phyloP scores from a whole-genome alignment of 2,888 invertebrate genomes.

The Oegoconia quadripuncta region DNA sequence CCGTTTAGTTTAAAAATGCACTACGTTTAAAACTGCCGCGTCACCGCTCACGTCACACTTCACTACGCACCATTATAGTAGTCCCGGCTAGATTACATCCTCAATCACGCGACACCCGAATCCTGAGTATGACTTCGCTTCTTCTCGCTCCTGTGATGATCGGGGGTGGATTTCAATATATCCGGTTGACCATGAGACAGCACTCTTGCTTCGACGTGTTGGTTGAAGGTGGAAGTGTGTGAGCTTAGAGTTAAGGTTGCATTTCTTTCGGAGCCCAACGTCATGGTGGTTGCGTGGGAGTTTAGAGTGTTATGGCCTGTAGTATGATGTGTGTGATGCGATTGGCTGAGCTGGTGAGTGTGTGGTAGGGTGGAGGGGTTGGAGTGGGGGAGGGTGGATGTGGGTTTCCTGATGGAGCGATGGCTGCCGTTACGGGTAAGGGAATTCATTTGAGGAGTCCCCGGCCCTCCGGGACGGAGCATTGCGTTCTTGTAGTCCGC shows the following conservation, averaged over 20 bases:
- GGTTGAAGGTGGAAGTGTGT: constrained; percentile 56
- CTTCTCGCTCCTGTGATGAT: constrained; percentile 81
- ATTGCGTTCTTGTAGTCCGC: constrained; percentile 97
- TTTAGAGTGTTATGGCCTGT: constrained; percentile 79
- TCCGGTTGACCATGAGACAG: constrained; percentile 85
- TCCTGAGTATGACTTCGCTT: constrained; percentile 63
- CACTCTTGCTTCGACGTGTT: constrained; percentile 42
- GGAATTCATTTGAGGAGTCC: constrained; percentile 89
- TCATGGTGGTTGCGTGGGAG: constrained; percentile 76
- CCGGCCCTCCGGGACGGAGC: constrained; percentile 85
- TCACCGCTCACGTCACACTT: neutral
- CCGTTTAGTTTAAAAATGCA: neutral
- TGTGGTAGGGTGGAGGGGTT: constrained; percentile 64
- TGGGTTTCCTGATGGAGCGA: constrained; percentile 76
- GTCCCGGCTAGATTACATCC: constrained; percentile 14
- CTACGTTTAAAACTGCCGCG: neutral
- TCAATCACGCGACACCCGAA: constrained; percentile 65
- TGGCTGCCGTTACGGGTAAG: constrained; percentile 85
- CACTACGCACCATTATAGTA: neutral
- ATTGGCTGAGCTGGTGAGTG: constrained; percentile 40
- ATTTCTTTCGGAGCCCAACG: constrained; percentile 56
- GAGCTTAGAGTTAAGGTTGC: constrained; percentile 59
- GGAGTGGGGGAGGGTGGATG: constrained; percentile 60
- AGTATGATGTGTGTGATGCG: constrained; percentile 52
- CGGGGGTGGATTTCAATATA: constrained; percentile 91